phyloP scores from a whole-genome alignment of 92 coral and sea anemone genomes.

The Micromussa lordhowensis region DNA sequence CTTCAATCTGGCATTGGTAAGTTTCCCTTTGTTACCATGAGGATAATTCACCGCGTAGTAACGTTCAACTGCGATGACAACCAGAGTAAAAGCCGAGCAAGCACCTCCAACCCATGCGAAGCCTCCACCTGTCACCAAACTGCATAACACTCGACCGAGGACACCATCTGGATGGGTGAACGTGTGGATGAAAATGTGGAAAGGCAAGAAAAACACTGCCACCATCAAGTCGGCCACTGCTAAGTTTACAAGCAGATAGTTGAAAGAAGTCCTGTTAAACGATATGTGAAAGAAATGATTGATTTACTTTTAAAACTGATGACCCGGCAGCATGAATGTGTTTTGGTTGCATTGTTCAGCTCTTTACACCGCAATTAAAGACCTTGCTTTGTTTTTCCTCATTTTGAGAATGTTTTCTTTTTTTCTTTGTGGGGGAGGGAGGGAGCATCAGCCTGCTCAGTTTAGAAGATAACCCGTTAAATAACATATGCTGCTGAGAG shows the following conservation, averaged over 20 bases:
- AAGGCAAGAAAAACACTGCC: not conserved
- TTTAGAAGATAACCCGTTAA: too few relatives aligned
- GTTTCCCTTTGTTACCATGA: not conserved
- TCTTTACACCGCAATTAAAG: too few relatives aligned
- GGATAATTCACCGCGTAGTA: constrained; percentile 23
- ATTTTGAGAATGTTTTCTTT: too few relatives aligned
- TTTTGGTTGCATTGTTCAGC: too few relatives aligned
- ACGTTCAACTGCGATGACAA: constrained; percentile 23
- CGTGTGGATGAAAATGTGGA: not conserved
- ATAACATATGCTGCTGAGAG: not conserved
- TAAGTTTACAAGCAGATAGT: constrained; percentile 12
- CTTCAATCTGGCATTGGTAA: not conserved
- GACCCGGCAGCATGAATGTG: too few relatives aligned
- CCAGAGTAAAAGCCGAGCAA: constrained; percentile 10
- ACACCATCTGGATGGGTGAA: constrained; percentile 23
- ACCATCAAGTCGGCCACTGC: constrained; percentile 24
- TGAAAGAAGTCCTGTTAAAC: constrained; percentile 2
- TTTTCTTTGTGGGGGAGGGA: too few relatives aligned
- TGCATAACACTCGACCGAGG: constrained; percentile 17
- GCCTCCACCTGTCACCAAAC: constrained; percentile 22
- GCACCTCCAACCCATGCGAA: constrained; percentile 35
- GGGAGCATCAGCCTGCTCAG: too few relatives aligned
- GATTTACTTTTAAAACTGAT: too few relatives aligned
- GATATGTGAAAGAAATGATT: not conserved
- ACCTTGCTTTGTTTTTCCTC: too few relatives aligned